Base-by-base conservation (phyloP, 1,140 invertebrate species). In the Lamellibrachia luymesi region DNA sequence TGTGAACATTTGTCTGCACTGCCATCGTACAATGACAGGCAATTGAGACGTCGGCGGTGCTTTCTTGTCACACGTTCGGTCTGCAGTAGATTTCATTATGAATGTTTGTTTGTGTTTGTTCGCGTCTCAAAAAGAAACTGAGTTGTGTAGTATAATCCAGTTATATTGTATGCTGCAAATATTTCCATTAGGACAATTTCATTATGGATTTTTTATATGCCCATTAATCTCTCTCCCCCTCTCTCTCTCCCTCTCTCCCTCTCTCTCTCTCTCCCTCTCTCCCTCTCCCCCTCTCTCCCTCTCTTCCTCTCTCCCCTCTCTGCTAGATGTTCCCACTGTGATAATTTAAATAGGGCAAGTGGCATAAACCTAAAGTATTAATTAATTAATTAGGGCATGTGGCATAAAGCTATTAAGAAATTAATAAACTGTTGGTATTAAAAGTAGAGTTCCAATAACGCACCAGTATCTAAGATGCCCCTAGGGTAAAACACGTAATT, bases 131-230 rank as follows among this genome's bases (percentile, higher is more conserved):
- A 80, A 80, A 80, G 64, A 80, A 80, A 80, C 25, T 80, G 38
- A 80, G 25, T 80, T 22, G 25, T 10, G 17, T 8, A 2, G 1
- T 80, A 22, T 80, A 10, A 80, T 80, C 17, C 25, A 80, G 17
- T 80, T 80, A 80, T 80, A 22, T 80, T 8, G 6, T 22, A 80
- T 17, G 1, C 1, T 8, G 64, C 7, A 80, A 38, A 80, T 80
- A 80, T 80, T 80, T 80, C 64, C 64, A 80, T 80, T 80, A 80
- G 64, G 64, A 22, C 64, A 80, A 80, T 80, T 80, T 80, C 64
- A 17, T 80, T 80, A 22, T 80, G 64, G 64, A 80, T 22, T 80
- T 80, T 80, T 80, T 80, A 17, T 80, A 80, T 10, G 2, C 2
- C 25, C 25, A 22, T 17, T 80, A 80, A 38, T 38, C 38, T 38